phyloP scores from a whole-genome alignment of 2,888 invertebrate species.

The Argyresthia goedartella region DNA sequence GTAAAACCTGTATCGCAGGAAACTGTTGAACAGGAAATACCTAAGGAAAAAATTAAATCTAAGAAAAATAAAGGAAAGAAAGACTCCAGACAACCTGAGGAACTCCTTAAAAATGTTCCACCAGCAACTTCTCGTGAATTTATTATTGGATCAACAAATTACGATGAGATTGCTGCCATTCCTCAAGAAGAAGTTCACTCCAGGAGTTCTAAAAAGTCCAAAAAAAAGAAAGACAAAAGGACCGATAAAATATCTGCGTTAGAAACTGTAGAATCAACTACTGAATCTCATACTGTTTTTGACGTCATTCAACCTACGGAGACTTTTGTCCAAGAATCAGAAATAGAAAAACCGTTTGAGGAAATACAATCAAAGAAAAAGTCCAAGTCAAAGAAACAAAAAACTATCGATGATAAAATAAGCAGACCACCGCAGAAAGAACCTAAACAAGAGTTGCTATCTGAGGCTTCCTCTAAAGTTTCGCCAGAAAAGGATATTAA shows the following conservation, averaged over 20 bases:
- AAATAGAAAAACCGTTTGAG: constrained; percentile 9
- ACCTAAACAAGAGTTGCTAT: neutral
- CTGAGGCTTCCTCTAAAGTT: neutral
- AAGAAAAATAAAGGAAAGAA: no score
- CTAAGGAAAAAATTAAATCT: no score
- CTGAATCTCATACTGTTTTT: constrained; percentile 12
- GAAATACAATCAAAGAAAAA: constrained; percentile 29
- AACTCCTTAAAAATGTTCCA: no score
- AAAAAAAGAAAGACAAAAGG: constrained; percentile 35
- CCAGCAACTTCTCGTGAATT: neutral
- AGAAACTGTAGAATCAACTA: constrained; percentile 17
- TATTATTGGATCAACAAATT: neutral
- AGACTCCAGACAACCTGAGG: no score
- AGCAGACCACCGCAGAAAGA: constrained; percentile 11
- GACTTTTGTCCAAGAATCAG: neutral
- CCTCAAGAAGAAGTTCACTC: constrained; percentile 9
- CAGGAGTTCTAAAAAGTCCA: constrained; percentile 20
- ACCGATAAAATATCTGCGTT: constrained; percentile 19
- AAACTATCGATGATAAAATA: constrained; percentile 25
- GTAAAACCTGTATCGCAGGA: no score
- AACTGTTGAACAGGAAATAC: no score
- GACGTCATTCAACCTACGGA: neutral
- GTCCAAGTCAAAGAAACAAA: constrained; percentile 36
- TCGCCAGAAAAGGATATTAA: neutral
- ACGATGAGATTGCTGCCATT: neutral